Evolutionary conservation across 2,113 vertebrate genomes (phyloP).

Genomic region (Butorides virescens): DNA sequence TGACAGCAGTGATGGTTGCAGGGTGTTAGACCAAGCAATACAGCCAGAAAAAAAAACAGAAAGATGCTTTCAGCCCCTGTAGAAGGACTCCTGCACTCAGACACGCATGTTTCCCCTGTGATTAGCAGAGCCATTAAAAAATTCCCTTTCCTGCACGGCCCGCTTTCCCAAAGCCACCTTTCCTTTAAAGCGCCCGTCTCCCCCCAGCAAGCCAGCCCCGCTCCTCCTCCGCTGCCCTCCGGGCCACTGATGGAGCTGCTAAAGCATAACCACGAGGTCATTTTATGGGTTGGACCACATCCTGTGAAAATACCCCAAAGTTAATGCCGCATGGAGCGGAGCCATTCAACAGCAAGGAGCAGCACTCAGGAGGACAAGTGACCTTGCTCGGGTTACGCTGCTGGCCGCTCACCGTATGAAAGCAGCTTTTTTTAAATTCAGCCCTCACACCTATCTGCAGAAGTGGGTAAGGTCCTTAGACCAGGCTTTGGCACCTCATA

Average conservation of each 20-base stretch:
- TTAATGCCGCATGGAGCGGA: neutral
- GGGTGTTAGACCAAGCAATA: neutral
- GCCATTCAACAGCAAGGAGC: neutral
- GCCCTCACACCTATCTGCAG: neutral
- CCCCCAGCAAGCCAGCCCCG: neutral
- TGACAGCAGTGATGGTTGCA: neutral
- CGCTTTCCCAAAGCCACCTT: neutral
- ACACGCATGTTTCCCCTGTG: accelerated
- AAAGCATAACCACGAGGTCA: neutral
- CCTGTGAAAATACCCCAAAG: neutral
- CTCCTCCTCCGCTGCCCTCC: neutral
- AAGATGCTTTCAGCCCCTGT: neutral
- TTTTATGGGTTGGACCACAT: neutral
- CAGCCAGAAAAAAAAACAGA: too few species aligned
- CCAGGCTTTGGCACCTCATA: neutral
- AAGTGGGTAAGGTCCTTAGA: neutral
- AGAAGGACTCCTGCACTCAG: neutral
- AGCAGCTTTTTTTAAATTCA: neutral
- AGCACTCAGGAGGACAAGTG: neutral
- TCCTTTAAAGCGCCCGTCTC: accelerated
- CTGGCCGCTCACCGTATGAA: accelerated
- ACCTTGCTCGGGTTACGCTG: neutral
- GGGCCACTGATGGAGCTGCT: neutral
- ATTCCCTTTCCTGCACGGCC: neutral
- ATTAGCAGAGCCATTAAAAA: neutral